Conservation (phyloP, 2,888 invertebrate species). For the Apamea monoglypha region DNA sequence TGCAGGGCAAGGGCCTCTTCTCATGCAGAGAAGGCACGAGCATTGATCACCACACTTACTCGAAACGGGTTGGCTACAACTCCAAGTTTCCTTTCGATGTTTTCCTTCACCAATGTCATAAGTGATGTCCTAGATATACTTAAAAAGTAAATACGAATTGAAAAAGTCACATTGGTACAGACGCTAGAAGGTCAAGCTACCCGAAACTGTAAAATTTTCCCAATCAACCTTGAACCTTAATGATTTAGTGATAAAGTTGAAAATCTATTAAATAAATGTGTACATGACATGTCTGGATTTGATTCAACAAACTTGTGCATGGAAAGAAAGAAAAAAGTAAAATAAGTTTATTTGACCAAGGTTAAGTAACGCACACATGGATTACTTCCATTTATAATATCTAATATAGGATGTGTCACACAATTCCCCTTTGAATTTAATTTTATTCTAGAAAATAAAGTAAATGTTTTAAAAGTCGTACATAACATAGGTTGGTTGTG, state of each 20-base stretch:
- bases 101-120: not conserved
- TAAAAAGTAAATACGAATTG: not conserved
- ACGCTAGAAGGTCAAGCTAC: no score
- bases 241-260: no score
- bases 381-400: not conserved
- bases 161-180: not conserved
- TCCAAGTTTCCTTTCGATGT: not conserved
- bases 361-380: no score
- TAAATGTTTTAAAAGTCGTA: not conserved
- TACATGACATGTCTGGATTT: not conserved
- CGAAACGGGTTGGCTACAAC: not conserved
- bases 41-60: not conserved
- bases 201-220: no score
- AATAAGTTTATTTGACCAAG: no score
- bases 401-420: not conserved
- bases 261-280: no score
- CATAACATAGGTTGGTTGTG: constrained; percentile 10
- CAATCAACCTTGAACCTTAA: no score
- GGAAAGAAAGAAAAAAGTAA: no score
- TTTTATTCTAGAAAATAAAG: constrained; percentile 5
- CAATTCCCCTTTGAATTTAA: not conserved
- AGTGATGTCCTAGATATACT: no score
- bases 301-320: not conserved
- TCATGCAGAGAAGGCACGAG: not conserved
- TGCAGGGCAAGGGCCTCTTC: not conserved